Percentiles rank a stretch among this genome's conserved stretches.
phyloP scores from a whole-genome alignment of 2,113 vertebrate genomes.

The Capreolus pygargus region DNA sequence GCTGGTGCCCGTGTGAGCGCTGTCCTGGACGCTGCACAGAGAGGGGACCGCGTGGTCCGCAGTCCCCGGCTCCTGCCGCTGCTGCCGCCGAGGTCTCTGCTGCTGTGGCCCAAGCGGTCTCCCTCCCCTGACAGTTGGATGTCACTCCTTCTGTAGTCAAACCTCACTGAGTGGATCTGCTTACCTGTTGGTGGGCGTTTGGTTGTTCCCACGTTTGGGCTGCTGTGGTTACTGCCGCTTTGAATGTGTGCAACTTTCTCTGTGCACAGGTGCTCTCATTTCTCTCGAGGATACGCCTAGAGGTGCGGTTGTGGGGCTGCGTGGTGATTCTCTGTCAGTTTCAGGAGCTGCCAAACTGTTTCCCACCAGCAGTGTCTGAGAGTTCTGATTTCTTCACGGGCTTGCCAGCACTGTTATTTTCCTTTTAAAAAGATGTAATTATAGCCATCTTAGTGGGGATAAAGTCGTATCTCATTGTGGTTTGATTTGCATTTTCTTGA shows the following conservation, averaged over 20 bases:
- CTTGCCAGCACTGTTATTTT: not conserved
- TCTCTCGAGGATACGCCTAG: not conserved
- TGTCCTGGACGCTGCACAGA: rapidly evolving
- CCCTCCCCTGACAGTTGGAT: rapidly evolving
- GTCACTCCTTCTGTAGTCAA: rapidly evolving
- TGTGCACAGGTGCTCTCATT: not conserved
- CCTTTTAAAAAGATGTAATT: not conserved
- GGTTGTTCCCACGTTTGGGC: not conserved
- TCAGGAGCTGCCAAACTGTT: not conserved
- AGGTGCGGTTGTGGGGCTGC: not conserved
- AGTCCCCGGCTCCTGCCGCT: rapidly evolving
- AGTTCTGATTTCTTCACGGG: not conserved
- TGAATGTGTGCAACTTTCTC: not conserved
- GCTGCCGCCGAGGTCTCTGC: rapidly evolving
- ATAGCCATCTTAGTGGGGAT: not conserved
- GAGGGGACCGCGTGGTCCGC: rapidly evolving
- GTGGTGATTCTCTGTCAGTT: not conserved
- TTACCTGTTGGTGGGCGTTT: not conserved
- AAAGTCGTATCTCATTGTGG: rapidly evolving
- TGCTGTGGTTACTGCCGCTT: not conserved
- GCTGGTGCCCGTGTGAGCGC: rapidly evolving
- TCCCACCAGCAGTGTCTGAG: not conserved
- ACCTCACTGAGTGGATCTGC: rapidly evolving
- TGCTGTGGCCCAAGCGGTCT: rapidly evolving
- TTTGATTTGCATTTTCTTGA: not conserved